Percentiles rank a stretch among this genome's conserved stretches.
Conservation (phyloP, 2,113 vertebrate species). For the Bucco capensis region DNA sequence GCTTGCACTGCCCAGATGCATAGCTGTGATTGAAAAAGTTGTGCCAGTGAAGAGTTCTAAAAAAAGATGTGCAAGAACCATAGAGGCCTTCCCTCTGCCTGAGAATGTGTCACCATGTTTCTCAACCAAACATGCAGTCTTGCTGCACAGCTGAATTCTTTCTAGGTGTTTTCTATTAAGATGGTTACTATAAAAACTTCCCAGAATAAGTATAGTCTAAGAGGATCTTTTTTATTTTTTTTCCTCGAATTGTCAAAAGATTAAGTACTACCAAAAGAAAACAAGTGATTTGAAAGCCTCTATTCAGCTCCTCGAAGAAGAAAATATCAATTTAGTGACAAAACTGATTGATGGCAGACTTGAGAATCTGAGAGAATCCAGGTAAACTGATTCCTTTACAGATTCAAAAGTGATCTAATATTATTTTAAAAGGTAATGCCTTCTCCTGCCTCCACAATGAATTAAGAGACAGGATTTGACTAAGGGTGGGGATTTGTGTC, state of each 20-base stretch:
- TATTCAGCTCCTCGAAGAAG: conserved; percentile 73
- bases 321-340: conserved; percentile 74
- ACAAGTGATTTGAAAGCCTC: conserved; percentile 63
- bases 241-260: conserved; percentile 56
- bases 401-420: not conserved
- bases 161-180: not conserved
- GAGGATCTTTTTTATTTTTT: not conserved
- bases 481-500: not conserved
- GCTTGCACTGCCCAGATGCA: not conserved
- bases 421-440: not conserved
- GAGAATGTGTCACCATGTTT: not conserved
- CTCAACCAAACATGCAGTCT: not conserved
- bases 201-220: not conserved
- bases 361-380: conserved; percentile 60
- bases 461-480: not conserved
- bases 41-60: not conserved
- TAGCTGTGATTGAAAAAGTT: not conserved
- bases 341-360: conserved; percentile 70
- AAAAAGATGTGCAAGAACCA: not conserved
- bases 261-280: conserved; percentile 68
- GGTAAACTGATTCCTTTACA: conserved; percentile 58
- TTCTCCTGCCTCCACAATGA: not conserved
- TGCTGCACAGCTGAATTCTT: not conserved
- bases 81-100: not conserved
- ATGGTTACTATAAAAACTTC: not conserved